Evolutionary conservation across 2,888 invertebrate species (phyloP), one percentile per base, ranked within the genome.

Genomic region (Cephalotes varians): DNA sequence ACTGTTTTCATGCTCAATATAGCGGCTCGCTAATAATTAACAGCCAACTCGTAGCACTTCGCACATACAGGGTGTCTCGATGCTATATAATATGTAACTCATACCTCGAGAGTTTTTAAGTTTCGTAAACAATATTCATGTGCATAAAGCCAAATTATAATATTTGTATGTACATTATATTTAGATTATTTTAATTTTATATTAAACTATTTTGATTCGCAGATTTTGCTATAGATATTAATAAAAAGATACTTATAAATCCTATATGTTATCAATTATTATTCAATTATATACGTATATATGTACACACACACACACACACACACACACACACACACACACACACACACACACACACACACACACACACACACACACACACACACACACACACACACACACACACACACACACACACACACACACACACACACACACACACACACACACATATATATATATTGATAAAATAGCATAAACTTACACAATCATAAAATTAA

Each of bases 1-100:
- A 92, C 90, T 91, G 92, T 92, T 93, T 94, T 94, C 94, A 94
- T 93, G 94, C 93, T 93, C 93, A 92, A 93, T 94, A 92, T 93
- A 93, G 91, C 89, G 88, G 90, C 89, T 85, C 84, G 92, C 90
- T 92, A 92, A 94, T 94, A 93, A 94, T 94, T 93, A 94, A 93
- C 93, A 90, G 90, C 84, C 90, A 82, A 56, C 71, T 69, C 80
- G 82, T 74, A 69, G 77, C 74, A 82, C 74, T 86, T 82, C 25
- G 1, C 40, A 77, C 71, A 54, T 85, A 90, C 84, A 84, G 88
- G 90, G 91, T 91, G 91, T 88, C 85, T 76, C 54, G 31, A 49
- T 71, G 44, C 67, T 72, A 31, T 37, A 9, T 2, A 34, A 67
- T 28, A 25, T 51, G 12, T 9, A 9, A 47, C 12, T 34, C 3